Conservation (phyloP, 2,888 invertebrate species). For the Frankliniella fusca region DNA sequence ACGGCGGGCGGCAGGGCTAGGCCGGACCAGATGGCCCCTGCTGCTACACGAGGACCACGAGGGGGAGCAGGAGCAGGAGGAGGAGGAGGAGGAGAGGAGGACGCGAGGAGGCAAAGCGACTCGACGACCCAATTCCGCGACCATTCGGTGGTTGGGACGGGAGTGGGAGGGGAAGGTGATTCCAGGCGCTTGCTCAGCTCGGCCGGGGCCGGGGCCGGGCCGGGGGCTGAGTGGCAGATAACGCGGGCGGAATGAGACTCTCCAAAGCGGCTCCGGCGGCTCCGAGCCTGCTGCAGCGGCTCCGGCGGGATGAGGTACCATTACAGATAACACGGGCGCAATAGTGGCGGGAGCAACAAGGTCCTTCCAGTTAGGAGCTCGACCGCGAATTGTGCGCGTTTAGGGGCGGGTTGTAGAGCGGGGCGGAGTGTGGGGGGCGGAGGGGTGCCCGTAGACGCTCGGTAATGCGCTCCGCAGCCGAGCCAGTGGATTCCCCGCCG, state of each 20-base stretch:
- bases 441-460: not conserved
- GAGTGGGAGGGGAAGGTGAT: not conserved
- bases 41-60: constrained; percentile 36
- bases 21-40: constrained; percentile 37
- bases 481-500: not conserved
- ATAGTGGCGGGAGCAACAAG: constrained; percentile 3
- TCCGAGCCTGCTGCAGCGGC: not conserved
- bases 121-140: not conserved
- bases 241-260: constrained; percentile 1
- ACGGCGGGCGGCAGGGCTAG: constrained; percentile 39
- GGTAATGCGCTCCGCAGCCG: not conserved
- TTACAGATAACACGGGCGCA: constrained; percentile 13
- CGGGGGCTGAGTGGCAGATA: constrained; percentile 17
- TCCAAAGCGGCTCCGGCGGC: not conserved
- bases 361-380: not conserved
- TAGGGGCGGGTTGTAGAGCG: constrained; percentile 3
- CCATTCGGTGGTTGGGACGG: not conserved
- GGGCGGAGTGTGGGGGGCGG: no score
- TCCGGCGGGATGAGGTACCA: not conserved
- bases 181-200: not conserved
- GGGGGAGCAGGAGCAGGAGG: constrained; percentile 34
- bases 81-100: constrained; percentile 35
- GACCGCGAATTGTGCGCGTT: constrained; percentile 16
- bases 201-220: not conserved
- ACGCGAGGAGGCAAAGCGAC: not conserved